phyloP scores from a whole-genome alignment of 2,888 invertebrate species.

The Siphlonurus alternatus region DNA sequence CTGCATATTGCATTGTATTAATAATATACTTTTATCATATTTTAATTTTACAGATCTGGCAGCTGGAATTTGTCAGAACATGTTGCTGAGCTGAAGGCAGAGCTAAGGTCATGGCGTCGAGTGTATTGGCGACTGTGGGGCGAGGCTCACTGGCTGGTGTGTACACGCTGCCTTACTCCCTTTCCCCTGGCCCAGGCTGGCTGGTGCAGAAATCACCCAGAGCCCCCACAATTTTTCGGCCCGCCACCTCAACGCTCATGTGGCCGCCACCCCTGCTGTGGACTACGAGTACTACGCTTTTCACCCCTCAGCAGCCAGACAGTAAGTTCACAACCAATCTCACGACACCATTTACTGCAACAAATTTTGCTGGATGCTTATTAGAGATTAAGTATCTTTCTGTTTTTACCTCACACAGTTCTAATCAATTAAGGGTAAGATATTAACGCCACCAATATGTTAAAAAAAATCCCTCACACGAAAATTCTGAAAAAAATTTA shows the following conservation, averaged over 20 bases:
- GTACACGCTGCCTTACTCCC: conserved; percentile 57
- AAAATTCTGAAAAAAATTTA: no score
- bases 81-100: conserved; percentile 54
- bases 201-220: conserved; percentile 66
- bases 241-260: conserved; percentile 12
- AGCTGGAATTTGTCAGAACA: conserved; percentile 70
- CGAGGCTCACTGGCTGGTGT: conserved; percentile 70
- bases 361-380: background rate
- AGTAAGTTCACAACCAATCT: conserved; percentile 24
- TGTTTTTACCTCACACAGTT: conserved; percentile 3
- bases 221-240: conserved; percentile 52
- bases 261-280: conserved; percentile 66
- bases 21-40: no score
- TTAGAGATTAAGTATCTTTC: background rate
- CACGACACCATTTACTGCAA: background rate
- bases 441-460: no score
- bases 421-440: no score
- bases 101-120: conserved; percentile 72
- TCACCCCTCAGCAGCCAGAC: conserved; percentile 47
- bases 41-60: conserved; percentile 42
- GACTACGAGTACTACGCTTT: conserved; percentile 66
- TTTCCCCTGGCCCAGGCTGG: conserved; percentile 51
- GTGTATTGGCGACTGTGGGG: conserved; percentile 94
- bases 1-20: no score
- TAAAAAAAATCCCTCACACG: no score